Evolutionary conservation across 2,888 invertebrate species (phyloP).

Genomic region (Caenorhabditis wallacei): DNA sequence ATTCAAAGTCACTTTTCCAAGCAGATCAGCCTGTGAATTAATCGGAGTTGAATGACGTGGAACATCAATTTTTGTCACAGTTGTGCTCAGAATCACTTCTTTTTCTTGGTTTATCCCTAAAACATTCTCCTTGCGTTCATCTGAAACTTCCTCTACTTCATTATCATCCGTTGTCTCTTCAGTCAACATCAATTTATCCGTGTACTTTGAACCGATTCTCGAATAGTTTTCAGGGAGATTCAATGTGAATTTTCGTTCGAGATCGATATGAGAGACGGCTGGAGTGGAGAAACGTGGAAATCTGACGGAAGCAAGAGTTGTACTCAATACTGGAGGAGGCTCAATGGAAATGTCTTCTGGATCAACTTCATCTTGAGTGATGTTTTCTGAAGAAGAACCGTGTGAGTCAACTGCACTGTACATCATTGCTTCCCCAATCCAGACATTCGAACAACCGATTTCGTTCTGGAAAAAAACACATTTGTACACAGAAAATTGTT

Average conservation of each 20-base stretch:
- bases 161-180: not conserved
- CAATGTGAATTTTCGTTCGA: conserved; percentile 10
- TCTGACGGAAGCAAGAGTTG: conserved; percentile 4
- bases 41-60: not conserved
- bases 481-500: not conserved
- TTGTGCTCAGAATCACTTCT: conserved; percentile 5
- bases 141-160: not conserved
- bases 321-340: not conserved
- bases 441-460: conserved; percentile 19
- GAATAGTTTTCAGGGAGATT: conserved; percentile 8
- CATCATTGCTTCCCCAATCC: conserved; percentile 12
- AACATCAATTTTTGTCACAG: not conserved
- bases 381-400: too few relatives aligned
- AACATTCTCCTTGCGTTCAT: not conserved
- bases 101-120: not conserved
- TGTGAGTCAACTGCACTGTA: not conserved
- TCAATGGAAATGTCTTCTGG: conserved; percentile 1
- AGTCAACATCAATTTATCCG: not conserved
- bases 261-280: not conserved
- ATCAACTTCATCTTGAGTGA: not conserved
- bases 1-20: not conserved
- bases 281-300: conserved; percentile 19
- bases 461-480: not conserved
- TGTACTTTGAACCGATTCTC: not conserved
- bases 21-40: not conserved